Conservation (phyloP, 2,797 vertebrate species). For the Cirrhinus mrigala region DNA sequence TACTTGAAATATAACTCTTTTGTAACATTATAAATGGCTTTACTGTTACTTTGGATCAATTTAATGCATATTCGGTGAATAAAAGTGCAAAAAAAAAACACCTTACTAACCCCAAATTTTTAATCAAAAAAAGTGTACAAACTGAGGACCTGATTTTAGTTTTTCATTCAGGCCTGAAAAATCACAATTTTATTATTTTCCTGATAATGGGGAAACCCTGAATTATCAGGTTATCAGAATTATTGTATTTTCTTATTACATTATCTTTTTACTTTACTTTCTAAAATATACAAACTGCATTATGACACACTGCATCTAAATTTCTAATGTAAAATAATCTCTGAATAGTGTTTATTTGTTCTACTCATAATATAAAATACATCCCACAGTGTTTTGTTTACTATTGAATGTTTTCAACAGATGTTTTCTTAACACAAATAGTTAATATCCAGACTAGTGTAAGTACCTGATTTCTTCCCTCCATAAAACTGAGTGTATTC, state of each 20-base stretch:
- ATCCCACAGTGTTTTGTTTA: neutral
- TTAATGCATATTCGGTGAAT: neutral
- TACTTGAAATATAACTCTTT: neutral
- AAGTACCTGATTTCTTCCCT: constrained; percentile 88
- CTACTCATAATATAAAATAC: neutral
- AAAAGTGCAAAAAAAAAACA: neutral
- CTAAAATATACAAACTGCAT: neutral
- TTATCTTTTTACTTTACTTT: neutral
- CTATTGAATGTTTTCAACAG: neutral
- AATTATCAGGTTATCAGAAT: too few relatives aligned
- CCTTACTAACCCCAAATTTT: neutral
- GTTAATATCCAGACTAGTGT: too few relatives aligned
- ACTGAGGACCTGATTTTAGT: neutral
- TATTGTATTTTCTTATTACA: too few relatives aligned
- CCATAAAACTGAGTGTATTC: constrained; percentile 96
- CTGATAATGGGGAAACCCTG: neutral
- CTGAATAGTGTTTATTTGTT: neutral
- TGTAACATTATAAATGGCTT: neutral
- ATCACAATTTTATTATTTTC: neutral
- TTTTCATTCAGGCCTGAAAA: neutral
- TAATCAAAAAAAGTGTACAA: neutral
- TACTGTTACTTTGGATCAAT: neutral
- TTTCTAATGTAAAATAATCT: neutral
- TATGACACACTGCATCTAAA: neutral
- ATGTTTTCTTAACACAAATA: neutral